These are phyloP conservation scores for Microplitis manilae DNA, from an alignment of 2,888 invertebrate genomes.

Conservation along the genomic window DNA sequence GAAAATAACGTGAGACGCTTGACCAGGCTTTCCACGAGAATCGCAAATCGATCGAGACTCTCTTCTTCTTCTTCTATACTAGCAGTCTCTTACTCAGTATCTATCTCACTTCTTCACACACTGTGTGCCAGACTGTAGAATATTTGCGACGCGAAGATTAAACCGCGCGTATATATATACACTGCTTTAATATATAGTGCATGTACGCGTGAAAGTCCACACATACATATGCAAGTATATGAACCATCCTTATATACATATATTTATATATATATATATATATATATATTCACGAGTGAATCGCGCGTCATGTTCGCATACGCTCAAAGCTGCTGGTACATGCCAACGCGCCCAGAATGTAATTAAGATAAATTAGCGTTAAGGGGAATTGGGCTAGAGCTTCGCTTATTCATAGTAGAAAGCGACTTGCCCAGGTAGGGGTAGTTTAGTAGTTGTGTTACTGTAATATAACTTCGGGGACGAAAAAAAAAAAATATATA, in stretches of 20 bases:
- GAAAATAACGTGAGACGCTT: conserved; percentile 48
- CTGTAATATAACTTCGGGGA: background rate
- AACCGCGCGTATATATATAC: conserved; percentile 55
- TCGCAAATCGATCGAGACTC: conserved; percentile 56
- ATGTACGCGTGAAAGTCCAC: conserved; percentile 29
- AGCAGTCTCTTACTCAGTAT: conserved; percentile 20
- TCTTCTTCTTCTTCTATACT: conserved; percentile 29
- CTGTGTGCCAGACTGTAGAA: conserved; percentile 27
- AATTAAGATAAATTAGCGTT: conserved; percentile 71
- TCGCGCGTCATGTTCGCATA: conserved; percentile 40
- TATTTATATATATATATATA: conserved; percentile 37
- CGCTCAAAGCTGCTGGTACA: conserved; percentile 49
- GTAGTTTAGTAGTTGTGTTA: background rate
- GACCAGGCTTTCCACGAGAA: conserved; percentile 53
- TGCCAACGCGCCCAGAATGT: conserved; percentile 69
- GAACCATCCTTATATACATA: conserved; percentile 22
- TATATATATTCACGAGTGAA: conserved; percentile 30
- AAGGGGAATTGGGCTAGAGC: conserved; percentile 67
- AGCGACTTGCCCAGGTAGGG: conserved; percentile 19
- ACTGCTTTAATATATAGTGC: conserved; percentile 29
- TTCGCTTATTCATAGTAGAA: conserved; percentile 36
- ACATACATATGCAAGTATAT: conserved; percentile 35
- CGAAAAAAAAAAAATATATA: background rate
- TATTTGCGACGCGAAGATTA: conserved; percentile 58
- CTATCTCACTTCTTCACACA: conserved; percentile 27